Evolutionary conservation across 1,140 invertebrate species (phyloP).

Genomic region (Lordiphosa stackelbergi): DNA sequence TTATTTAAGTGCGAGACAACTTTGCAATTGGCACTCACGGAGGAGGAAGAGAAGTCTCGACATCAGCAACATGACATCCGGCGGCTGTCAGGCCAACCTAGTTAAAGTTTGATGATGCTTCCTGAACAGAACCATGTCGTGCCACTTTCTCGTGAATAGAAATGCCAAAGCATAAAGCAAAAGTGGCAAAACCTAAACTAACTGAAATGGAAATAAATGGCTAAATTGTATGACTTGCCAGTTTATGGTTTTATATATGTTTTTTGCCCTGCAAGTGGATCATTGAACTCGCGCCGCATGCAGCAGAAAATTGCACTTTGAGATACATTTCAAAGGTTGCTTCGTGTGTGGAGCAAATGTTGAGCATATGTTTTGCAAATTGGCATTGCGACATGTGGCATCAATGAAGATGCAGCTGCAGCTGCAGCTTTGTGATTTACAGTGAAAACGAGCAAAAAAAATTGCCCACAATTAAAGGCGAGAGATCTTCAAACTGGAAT

Average conservation of each 20-base stretch:
- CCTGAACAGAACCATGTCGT: slow-evolving; percentile 56
- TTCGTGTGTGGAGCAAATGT: slow-evolving; percentile 21
- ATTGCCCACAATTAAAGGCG: slow-evolving; percentile 38
- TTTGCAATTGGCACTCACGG: too few species aligned
- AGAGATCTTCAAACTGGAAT: slow-evolving; percentile 30
- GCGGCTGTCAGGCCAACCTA: slow-evolving; percentile 44
- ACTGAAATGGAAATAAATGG: slow-evolving; percentile 53
- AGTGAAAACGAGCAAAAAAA: slow-evolving; percentile 41
- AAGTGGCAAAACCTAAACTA: slow-evolving; percentile 24
- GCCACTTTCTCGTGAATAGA: slow-evolving; percentile 64
- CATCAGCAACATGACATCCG: slow-evolving; percentile 50
- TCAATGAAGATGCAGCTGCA: slow-evolving; percentile 30
- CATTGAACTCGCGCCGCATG: slow-evolving; percentile 27
- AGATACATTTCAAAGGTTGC: slow-evolving; percentile 29
- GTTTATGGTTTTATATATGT: slow-evolving; percentile 24
- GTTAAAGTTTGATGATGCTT: slow-evolving; percentile 47
- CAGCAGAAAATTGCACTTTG: slow-evolving; percentile 10
- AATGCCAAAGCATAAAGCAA: slow-evolving; percentile 19
- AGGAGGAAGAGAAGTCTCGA: slow-evolving; percentile 25
- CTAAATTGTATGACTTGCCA: slow-evolving; percentile 32
- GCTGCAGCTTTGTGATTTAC: slow-evolving; percentile 38
- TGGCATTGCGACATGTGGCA: slow-evolving; percentile 18
- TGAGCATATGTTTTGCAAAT: slow-evolving; percentile 30
- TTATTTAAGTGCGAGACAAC: too few species aligned
- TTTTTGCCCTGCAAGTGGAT: slow-evolving; percentile 17